Base-by-base conservation (phyloP, 2,113 vertebrate species). In the Herpetotheres cachinnans region DNA sequence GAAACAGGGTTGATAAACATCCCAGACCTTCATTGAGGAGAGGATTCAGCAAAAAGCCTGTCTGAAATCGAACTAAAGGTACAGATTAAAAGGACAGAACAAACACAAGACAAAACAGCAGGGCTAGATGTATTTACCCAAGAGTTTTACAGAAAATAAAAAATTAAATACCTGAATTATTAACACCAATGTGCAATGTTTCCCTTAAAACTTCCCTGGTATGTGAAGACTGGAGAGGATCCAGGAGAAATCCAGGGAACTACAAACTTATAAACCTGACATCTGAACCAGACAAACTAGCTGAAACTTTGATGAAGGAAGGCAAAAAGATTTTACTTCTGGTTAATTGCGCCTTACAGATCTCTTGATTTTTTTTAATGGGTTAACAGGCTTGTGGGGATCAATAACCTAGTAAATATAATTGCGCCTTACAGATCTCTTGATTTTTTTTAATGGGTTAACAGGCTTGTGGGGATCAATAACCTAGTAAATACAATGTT, bases 81-180 rank as follows among this genome's bases (percentile, higher is more conserved):
- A 34, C 1, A 5, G 47, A n/a, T 36, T 34, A 42, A 65, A 73
- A 90, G 47, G 46, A 40, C 14, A 56, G 38, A 76, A 69, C 38
- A 76, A 94, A 40, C 6, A 66, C 16, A 61, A 61, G 65, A 72
- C 18, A 87, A 78, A 81, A 67, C 11, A 89, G 44, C 32, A 76
- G 24, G 58, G 46, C 30, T 86, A 22, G 49, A 65, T 55, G 14
- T 69, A 87, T 79, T 85, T 74, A 87, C 40, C 36, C 70, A 30
- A 32, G 56, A 76, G 61, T 69, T 72, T 78, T 44, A 34, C 24
- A 85, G 73, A 34, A 91, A 91, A 93, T 71, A 83, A 85, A 95
- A 93, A 67, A 72, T 63, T 50, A 84, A 95, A 42, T 85, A 87
- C 52, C 36, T 95, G 89, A 96, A 96, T 95, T 94, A 95, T 93